Percentiles rank a stretch among this genome's conserved stretches.
These are phyloP conservation scores for Crioceris asparagi DNA, from an alignment of 2,888 invertebrate species.

Conservation along the genomic window DNA sequence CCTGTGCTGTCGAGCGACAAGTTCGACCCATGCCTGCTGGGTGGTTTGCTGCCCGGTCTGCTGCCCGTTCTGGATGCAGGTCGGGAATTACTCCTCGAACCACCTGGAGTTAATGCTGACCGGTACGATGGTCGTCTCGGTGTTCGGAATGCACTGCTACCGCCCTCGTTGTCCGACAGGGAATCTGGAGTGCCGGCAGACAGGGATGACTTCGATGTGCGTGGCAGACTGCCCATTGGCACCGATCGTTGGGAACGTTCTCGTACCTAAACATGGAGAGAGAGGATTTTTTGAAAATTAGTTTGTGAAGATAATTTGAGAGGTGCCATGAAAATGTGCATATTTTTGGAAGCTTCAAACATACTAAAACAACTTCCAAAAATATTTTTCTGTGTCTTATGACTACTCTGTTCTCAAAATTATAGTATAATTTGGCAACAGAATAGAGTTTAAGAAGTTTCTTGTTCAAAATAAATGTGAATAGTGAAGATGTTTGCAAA, in stretches of 20 bases:
- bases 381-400: too few species aligned
- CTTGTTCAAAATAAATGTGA: too few species aligned
- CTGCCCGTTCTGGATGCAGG: conserved; percentile 80
- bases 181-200: conserved; percentile 85
- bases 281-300: background rate
- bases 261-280: conserved; percentile 55
- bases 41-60: conserved; percentile 81
- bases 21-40: conserved; percentile 87
- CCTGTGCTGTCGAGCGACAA: conserved; percentile 83
- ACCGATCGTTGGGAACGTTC: conserved; percentile 86
- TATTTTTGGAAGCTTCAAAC: too few species aligned
- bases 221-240: conserved; percentile 62
- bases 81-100: conserved; percentile 60
- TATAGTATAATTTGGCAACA: too few species aligned
- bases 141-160: conserved; percentile 55
- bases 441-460: too few species aligned
- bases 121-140: conserved; percentile 58
- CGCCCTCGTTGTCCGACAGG: conserved; percentile 75
- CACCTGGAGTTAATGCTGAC: conserved; percentile 65
- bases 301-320: too few species aligned
- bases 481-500: too few species aligned
- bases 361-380: too few species aligned
- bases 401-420: too few species aligned
- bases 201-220: conserved; percentile 65
- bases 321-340: too few species aligned